Evolutionary conservation across 2,888 invertebrate species (phyloP).

Genomic region (Netelia inedita): DNA sequence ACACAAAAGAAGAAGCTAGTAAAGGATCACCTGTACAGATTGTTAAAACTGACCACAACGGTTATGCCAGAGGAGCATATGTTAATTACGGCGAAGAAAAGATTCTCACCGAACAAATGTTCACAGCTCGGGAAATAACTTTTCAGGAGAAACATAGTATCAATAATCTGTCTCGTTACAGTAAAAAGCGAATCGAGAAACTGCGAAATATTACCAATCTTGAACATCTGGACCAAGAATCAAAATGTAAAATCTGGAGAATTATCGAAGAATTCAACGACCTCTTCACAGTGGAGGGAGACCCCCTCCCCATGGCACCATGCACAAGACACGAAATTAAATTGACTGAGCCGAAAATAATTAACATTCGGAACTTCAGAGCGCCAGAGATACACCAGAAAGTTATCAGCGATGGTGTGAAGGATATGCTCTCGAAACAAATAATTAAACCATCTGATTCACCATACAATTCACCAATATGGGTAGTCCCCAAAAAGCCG

Average conservation of each 20-base stretch:
- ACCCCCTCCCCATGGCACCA: constrained; percentile 41
- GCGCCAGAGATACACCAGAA: constrained; percentile 35
- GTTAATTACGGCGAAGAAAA: constrained; percentile 22
- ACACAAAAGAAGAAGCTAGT: not conserved
- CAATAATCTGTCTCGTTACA: not conserved
- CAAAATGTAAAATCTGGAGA: constrained; percentile 16
- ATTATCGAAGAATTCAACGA: constrained; percentile 35
- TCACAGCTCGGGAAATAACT: constrained; percentile 28
- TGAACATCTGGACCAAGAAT: constrained; percentile 22
- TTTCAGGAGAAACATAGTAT: constrained; percentile 9
- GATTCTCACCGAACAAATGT: constrained; percentile 14
- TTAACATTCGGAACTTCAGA: constrained; percentile 34
- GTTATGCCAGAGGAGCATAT: constrained; percentile 31
- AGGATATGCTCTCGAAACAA: constrained; percentile 31
- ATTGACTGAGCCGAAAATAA: constrained; percentile 28
- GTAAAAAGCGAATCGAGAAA: constrained; percentile 10
- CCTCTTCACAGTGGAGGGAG: constrained; percentile 30
- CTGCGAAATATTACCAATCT: constrained; percentile 20
- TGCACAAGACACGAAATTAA: constrained; percentile 32
- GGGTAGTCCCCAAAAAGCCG: constrained; percentile 52
- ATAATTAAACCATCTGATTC: constrained; percentile 39
- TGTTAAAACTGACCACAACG: constrained; percentile 14
- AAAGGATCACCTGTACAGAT: constrained; percentile 15
- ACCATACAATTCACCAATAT: constrained; percentile 48
- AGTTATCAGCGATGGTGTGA: constrained; percentile 28